Conservation (phyloP, 2,797 vertebrate species). For the Chelon auratus region DNA sequence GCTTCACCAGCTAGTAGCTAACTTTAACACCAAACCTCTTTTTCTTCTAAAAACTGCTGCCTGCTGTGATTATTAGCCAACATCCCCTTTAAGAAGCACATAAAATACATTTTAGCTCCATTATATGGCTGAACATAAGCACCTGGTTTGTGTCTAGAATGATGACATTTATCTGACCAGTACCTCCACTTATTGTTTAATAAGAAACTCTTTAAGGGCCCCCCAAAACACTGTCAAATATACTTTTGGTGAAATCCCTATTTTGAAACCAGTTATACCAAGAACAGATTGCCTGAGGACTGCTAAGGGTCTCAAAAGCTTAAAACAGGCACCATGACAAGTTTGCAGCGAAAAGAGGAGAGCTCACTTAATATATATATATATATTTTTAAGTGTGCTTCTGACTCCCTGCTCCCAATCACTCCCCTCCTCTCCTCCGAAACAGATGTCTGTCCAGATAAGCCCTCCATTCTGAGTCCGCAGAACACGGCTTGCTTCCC, state of each 20-base stretch:
- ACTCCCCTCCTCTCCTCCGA: slow-evolving; percentile 34
- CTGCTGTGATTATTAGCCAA: not conserved
- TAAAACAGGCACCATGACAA: slow-evolving; percentile 30
- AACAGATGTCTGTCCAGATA: slow-evolving; percentile 72
- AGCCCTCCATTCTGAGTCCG: slow-evolving; percentile 54
- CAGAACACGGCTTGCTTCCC: slow-evolving; percentile 41
- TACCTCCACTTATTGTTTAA: not conserved
- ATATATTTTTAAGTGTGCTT: slow-evolving; percentile 21
- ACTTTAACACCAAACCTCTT: not conserved
- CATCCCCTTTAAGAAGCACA: too few relatives aligned
- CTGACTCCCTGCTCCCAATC: slow-evolving; percentile 19
- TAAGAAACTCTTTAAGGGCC: not conserved
- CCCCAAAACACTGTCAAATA: too few relatives aligned
- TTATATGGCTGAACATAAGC: too few relatives aligned
- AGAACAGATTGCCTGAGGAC: not conserved
- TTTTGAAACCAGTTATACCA: not conserved
- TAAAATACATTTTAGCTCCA: too few relatives aligned
- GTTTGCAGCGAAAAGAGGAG: not conserved
- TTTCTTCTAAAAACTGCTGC: not conserved
- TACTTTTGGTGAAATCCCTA: not conserved
- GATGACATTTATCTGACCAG: too few relatives aligned
- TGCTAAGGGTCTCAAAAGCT: slow-evolving; percentile 1
- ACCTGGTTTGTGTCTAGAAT: too few relatives aligned
- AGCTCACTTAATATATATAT: slow-evolving; percentile 12
- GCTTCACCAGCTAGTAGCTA: not conserved